Evolutionary conservation across 2,888 invertebrate species (phyloP).

Genomic region (Meteorus cinctellus): DNA sequence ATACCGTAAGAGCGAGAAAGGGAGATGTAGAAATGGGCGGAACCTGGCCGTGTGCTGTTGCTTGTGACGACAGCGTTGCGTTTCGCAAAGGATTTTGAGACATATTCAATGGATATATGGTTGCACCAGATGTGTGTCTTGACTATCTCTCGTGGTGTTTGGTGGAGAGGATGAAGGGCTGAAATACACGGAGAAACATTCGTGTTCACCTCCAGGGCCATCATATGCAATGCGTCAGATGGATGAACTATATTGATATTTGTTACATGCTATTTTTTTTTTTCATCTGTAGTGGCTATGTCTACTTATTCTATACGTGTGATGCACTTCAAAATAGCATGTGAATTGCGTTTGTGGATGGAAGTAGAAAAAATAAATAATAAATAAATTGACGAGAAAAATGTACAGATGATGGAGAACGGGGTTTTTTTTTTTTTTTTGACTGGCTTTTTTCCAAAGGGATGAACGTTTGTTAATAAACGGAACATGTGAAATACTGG

Average conservation of each 20-base stretch:
- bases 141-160: constrained; percentile 34
- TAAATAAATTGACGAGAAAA: no score
- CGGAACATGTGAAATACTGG: no score
- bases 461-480: no score
- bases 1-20: not conserved
- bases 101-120: constrained; percentile 49
- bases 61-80: constrained; percentile 7
- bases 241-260: not conserved
- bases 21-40: not conserved
- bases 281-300: no score
- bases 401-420: no score
- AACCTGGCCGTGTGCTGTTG: not conserved
- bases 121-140: constrained; percentile 58
- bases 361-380: no score
- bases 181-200: not conserved
- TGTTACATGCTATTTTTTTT: no score
- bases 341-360: no score
- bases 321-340: no score
- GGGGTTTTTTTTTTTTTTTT: no score
- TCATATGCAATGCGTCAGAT: not conserved
- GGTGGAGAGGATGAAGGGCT: constrained; percentile 3
- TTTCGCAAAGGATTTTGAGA: not conserved
- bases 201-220: not conserved
- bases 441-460: no score
- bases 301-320: no score